Evolutionary conservation across 2,113 vertebrate genomes (phyloP), one percentile per base, ranked within the genome.

Genomic region (Poeciliopsis occidentalis): DNA sequence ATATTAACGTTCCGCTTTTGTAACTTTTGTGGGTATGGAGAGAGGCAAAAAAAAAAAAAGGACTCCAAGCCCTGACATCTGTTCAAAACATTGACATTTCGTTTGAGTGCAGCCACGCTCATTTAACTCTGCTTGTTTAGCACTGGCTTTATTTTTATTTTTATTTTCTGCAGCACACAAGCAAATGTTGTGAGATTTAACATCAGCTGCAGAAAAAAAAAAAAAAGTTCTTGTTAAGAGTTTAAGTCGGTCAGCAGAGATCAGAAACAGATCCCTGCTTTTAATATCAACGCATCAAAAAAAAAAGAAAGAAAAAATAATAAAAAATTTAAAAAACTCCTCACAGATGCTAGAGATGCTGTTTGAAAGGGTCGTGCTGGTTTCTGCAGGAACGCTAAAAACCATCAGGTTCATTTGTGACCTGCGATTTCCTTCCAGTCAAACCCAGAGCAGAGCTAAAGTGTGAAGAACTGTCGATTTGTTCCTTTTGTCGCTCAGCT

Each of bases 71-170:
- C 85, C 71, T 68, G 51, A 84, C 80, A 83, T 87, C 82, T 89
- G 82, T 75, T 84, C 71, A 63, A 87, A 84, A 89, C 34, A 1
- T 67, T 71, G 78, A 88, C 82, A 61, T 71, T 79, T 80, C 64
- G 70, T 77, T 84, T 78, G 67, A 79, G 76, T 83, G 69, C 82
- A 60, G 61, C 64, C 66, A 71, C 51, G 63, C 60, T 83, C 37
- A 57, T 26, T n/a, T 32, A 32, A 6, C 37, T 29, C 27, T 83
- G 80, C 78, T 79, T 79, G 64, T 78, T 73, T 71, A 8, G 77
- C 31, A 60, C 32, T 12, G 26, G 39, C 64, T 37, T 67, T 71
- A 44, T 60, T 67, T 37, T 67, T 71, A 44, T 60, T 31, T 13
- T n/a, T 57, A n/a, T 57, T 57, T 54, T 19, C 15, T 54, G 51